Evolutionary conservation across 2,113 vertebrate species (phyloP).

Genomic region (Anolis sagrei): DNA sequence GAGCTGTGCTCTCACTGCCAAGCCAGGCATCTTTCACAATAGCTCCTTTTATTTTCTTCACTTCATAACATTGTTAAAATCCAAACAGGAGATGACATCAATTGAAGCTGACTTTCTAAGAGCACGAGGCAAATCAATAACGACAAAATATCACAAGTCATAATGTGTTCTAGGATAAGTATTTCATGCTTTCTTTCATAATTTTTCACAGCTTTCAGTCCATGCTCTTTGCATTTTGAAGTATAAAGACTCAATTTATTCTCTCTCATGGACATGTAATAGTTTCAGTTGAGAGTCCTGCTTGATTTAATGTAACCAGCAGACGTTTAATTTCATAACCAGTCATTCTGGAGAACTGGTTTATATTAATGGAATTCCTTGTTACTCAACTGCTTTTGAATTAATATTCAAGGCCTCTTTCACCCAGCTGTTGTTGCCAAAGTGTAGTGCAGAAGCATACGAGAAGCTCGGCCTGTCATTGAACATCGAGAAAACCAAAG

Average conservation of each 20-base stretch:
- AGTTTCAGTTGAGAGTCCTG: not conserved
- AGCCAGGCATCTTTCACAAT: not conserved
- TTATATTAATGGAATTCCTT: not conserved
- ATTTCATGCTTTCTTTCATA: conserved; percentile 9
- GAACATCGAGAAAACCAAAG: no score
- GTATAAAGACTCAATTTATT: not conserved
- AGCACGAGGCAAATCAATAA: not conserved
- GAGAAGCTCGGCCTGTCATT: no score
- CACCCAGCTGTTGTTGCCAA: not conserved
- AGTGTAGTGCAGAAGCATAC: no score
- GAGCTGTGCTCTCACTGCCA: not conserved
- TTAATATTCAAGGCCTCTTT: not conserved
- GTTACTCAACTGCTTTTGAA: not conserved
- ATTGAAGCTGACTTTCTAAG: not conserved
- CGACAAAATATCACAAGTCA: not conserved
- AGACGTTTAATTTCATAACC: not conserved
- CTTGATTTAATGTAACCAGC: not conserved
- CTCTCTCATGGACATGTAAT: not conserved
- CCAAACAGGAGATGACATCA: not conserved
- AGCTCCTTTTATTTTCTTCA: not conserved
- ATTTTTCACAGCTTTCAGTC: not conserved
- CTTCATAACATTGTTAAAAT: not conserved
- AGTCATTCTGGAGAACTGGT: not conserved
- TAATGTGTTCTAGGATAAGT: not conserved
- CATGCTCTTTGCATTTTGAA: not conserved